These are phyloP conservation scores for Caiman crocodilus DNA, from an alignment of 2,797 vertebrate species.

Conservation along the genomic window DNA sequence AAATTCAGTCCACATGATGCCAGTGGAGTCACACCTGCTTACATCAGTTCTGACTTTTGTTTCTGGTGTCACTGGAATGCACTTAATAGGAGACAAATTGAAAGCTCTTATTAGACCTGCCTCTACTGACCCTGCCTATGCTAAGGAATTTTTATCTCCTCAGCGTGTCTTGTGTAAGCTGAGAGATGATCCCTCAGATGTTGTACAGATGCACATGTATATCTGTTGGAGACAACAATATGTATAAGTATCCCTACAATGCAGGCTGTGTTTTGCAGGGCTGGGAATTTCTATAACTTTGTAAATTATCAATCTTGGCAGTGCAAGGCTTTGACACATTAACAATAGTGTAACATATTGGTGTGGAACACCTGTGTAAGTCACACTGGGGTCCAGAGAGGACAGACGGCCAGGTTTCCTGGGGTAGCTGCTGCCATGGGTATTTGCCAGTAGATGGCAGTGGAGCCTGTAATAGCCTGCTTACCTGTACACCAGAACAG, in stretches of 20 bases:
- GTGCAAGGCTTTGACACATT: background rate
- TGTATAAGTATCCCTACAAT: background rate
- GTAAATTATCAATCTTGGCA: background rate
- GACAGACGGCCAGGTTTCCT: too few species aligned
- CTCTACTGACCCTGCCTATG: too few species aligned
- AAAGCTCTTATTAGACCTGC: background rate
- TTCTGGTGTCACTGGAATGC: background rate
- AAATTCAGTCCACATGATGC: background rate
- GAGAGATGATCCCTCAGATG: background rate
- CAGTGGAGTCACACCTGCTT: background rate
- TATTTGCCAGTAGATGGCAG: too few species aligned
- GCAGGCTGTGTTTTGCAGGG: background rate
- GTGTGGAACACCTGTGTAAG: too few species aligned
- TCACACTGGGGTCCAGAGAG: too few species aligned
- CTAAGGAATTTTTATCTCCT: background rate
- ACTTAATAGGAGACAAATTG: background rate
- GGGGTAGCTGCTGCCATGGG: too few species aligned
- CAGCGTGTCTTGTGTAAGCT: background rate
- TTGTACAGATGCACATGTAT: background rate
- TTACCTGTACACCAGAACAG: too few species aligned
- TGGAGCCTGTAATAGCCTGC: too few species aligned
- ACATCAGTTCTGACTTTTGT: background rate
- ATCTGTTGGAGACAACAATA: background rate
- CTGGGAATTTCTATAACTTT: background rate
- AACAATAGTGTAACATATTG: too few species aligned